Conservation (phyloP, 53 echinoderm and acorn worm genomes). For the Antedon mediterranea region DNA sequence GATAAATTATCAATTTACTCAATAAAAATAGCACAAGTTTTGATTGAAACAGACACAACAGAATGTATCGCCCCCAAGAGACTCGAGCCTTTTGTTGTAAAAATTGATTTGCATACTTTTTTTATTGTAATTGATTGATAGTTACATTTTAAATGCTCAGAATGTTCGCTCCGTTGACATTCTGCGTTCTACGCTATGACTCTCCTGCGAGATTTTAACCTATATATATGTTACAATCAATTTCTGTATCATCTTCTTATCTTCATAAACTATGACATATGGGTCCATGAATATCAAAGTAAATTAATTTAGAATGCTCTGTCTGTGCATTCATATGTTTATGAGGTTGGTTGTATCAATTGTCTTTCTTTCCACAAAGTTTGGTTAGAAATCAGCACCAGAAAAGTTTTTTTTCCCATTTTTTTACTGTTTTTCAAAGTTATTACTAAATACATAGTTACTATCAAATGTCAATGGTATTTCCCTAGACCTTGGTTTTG, state of each 20-base stretch:
- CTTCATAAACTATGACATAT: neutral
- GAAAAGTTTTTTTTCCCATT: too few relatives aligned
- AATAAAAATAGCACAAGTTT: neutral
- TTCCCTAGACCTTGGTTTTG: too few relatives aligned
- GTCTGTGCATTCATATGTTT: too few relatives aligned
- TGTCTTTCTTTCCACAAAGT: too few relatives aligned
- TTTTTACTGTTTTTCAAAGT: too few relatives aligned
- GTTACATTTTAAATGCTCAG: neutral
- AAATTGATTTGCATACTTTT: neutral
- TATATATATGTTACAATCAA: neutral
- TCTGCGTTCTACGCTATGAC: neutral
- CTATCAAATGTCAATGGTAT: too few relatives aligned
- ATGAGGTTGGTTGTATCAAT: too few relatives aligned
- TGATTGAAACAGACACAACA: neutral
- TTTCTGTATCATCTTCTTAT: neutral
- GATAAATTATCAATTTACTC: neutral
- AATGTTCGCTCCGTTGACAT: neutral
- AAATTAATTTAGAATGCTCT: too few relatives aligned
- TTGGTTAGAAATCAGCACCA: too few relatives aligned
- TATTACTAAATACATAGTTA: too few relatives aligned
- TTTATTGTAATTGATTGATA: neutral
- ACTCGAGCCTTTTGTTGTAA: neutral
- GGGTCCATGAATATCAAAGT: neutral
- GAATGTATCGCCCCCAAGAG: neutral
- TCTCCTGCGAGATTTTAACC: neutral